phyloP scores from a whole-genome alignment of 1,140 invertebrate species.

The Choristoneura fumiferana region DNA sequence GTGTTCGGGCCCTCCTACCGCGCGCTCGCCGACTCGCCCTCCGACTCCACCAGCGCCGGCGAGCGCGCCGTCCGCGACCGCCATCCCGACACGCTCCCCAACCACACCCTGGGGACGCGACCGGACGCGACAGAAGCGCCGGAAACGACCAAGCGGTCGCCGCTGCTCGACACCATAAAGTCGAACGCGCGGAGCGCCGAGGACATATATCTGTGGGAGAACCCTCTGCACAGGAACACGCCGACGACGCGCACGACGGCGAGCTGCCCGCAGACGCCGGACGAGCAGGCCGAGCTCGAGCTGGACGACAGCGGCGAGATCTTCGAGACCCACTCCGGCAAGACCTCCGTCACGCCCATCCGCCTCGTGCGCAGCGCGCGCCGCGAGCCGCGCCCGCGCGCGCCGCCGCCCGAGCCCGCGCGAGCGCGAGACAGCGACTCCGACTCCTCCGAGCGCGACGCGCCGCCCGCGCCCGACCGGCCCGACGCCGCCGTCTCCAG shows the following conservation, averaged over 20 bases:
- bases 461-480: background rate
- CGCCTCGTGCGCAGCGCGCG: slow-evolving; percentile 55
- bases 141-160: slow-evolving; percentile 57
- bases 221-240: slow-evolving; percentile 83
- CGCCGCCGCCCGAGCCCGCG: background rate
- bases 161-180: slow-evolving; percentile 57
- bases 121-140: background rate
- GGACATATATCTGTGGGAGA: slow-evolving; percentile 88
- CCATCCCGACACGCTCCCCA: no score
- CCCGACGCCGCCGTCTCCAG: slow-evolving; percentile 23
- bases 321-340: slow-evolving; percentile 80
- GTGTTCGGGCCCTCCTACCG: slow-evolving; percentile 81
- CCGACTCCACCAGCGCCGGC: slow-evolving; percentile 64
- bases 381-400: background rate
- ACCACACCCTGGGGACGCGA: no score
- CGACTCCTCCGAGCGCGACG: slow-evolving; percentile 52
- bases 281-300: slow-evolving; percentile 84
- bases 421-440: slow-evolving; percentile 59
- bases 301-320: slow-evolving; percentile 81
- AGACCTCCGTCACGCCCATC: slow-evolving; percentile 82
- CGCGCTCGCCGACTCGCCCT: slow-evolving; percentile 62
- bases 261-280: slow-evolving; percentile 81
- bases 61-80: slow-evolving; percentile 51
- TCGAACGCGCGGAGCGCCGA: slow-evolving; percentile 74
- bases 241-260: slow-evolving; percentile 63